These are phyloP conservation scores for Mixornis gularis DNA, from an alignment of 2,113 vertebrate species.

Conservation along the genomic window DNA sequence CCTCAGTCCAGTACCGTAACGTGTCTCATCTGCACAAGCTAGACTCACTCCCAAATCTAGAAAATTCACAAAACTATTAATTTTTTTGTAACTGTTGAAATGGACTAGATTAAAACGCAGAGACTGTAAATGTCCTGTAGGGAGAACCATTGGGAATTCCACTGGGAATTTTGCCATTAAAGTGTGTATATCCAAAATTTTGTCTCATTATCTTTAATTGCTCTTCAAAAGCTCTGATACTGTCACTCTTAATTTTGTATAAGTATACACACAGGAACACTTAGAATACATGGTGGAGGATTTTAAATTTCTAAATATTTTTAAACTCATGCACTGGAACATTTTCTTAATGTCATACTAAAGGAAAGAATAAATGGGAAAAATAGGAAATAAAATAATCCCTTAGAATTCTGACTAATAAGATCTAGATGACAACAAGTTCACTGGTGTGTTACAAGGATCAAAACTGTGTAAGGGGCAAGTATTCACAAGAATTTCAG, in stretches of 20 bases:
- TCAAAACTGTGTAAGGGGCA: neutral
- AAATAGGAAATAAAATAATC: neutral
- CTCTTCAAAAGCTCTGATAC: neutral
- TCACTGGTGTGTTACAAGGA: neutral
- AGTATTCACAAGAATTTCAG: constrained; percentile 31
- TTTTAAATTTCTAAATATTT: neutral
- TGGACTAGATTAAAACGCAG: neutral
- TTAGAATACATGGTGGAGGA: neutral
- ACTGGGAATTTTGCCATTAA: neutral
- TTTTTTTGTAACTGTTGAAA: neutral
- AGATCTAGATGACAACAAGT: neutral
- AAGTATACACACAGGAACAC: neutral
- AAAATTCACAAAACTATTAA: neutral
- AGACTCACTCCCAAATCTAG: neutral
- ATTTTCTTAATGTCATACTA: neutral
- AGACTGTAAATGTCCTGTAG: neutral
- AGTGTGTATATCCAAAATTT: neutral
- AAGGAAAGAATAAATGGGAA: neutral
- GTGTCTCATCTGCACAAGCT: neutral
- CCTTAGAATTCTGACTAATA: neutral
- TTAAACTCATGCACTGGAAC: neutral
- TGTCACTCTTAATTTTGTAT: neutral
- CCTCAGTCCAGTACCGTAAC: accelerated
- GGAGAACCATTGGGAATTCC: neutral
- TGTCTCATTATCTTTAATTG: neutral